Percentiles rank a stretch among this genome's conserved stretches.
Evolutionary conservation across 2,888 invertebrate genomes (phyloP).

Genomic region (Gisinianus flammeolus): DNA sequence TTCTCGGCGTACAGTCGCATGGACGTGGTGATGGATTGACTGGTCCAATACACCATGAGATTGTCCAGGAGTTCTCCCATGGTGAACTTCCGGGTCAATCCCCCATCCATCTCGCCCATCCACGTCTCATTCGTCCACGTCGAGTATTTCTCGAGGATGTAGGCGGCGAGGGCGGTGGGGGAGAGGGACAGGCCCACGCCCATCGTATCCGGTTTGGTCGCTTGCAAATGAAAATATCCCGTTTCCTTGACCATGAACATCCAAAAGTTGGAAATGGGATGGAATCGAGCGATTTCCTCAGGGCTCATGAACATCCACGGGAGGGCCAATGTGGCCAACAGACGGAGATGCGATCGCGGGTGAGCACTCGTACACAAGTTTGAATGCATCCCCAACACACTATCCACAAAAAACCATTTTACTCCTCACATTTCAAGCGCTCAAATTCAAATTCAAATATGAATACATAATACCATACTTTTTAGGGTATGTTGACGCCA

Average conservation of each 20-base stretch:
- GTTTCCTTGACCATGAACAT: slow-evolving; percentile 61
- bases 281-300: slow-evolving; percentile 58
- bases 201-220: slow-evolving; percentile 87
- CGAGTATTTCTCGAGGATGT: slow-evolving; percentile 67
- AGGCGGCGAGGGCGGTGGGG: slow-evolving; percentile 66
- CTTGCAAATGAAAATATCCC: slow-evolving; percentile 75
- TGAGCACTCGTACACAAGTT: slow-evolving; percentile 68
- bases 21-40: slow-evolving; percentile 63
- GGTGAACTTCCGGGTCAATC: slow-evolving; percentile 71
- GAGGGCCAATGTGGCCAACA: slow-evolving; percentile 59
- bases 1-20: slow-evolving; percentile 64
- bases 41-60: slow-evolving; percentile 67
- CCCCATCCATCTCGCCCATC: slow-evolving; percentile 65
- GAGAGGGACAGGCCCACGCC: slow-evolving; percentile 65
- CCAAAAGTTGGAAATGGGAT: slow-evolving; percentile 59
- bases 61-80: slow-evolving; percentile 70
- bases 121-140: slow-evolving; percentile 66
- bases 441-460: not conserved
- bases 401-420: too few species aligned
- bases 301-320: slow-evolving; percentile 59
- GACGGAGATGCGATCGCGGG: slow-evolving; percentile 58
- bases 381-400: slow-evolving; percentile 68
- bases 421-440: too few species aligned
- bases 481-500: slow-evolving; percentile 62
- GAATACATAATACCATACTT: slow-evolving; percentile 27